Evolutionary conservation across 2,888 invertebrate genomes (phyloP), one percentile per base, ranked within the genome.

Genomic region (Andrena minutula): DNA sequence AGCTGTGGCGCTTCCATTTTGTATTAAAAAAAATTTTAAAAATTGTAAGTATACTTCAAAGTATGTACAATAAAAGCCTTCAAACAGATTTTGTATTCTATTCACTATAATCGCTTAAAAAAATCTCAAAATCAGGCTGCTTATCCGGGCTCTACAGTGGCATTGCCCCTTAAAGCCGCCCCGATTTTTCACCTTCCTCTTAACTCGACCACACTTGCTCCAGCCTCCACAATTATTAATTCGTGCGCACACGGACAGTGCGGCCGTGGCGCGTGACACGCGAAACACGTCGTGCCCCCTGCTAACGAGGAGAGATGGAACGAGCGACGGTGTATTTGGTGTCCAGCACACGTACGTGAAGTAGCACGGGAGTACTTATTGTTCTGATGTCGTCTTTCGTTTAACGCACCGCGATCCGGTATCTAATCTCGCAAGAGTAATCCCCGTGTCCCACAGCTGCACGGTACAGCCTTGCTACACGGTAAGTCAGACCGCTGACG

Each of bases 401-500:
- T 88, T 86, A 85, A 85, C 85, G 60, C 73, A 69, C 68, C 60
- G 75, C 76, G 61, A 65, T 64, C 84, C 75, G 76, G 16, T 63
- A 77, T 73, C 85, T 85, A 83, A 86, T 89, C 85, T 82, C 84
- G 66, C 81, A 63, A 75, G 76, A 75, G 82, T 86, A 88, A 88
- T 88, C 85, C 79, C 73, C 41, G 65, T 78, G 78, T 69, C 69
- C 77, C 63, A 51, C 56, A 51, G 51, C 49, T 71, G 66, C 58
- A 41, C 60, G 56, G 61, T 23, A 73, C 64, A 74, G 73, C 79
- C 66, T 70, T 82, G 61, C 83, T 75, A 53, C 79, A 68, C 60
- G 69, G 60, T 82, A 80, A 80, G 80, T 80, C 80, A 47, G 69
- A 58, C 69, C 66, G 74, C 68, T 75, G 60, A 78, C 88, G 87